phyloP scores from a whole-genome alignment of 2,113 vertebrate genomes.

The Prinia subflava region DNA sequence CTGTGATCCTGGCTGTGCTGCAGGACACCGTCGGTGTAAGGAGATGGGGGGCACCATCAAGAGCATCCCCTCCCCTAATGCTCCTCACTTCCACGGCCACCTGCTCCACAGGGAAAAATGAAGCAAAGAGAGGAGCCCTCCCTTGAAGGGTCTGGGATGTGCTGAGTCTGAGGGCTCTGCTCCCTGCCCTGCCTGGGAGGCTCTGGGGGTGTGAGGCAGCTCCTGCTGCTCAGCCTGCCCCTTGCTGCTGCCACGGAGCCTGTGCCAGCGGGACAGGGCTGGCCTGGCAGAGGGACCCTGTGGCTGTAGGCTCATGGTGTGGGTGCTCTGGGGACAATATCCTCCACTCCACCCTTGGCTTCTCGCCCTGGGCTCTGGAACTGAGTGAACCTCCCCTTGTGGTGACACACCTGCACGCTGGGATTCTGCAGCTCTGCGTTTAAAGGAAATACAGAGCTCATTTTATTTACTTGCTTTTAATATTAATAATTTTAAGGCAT shows the following conservation, averaged over 20 bases:
- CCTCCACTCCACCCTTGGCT: neutral
- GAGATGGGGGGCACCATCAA: neutral
- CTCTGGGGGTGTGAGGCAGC: accelerated
- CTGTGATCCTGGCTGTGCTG: neutral
- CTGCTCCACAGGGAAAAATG: neutral
- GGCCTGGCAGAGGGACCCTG: neutral
- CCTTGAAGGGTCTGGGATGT: accelerated
- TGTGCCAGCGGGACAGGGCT: neutral
- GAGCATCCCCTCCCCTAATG: no score
- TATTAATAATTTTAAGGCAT: neutral
- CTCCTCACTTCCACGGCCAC: neutral
- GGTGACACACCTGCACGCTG: neutral
- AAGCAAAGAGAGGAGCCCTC: neutral
- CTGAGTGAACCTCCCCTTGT: neutral
- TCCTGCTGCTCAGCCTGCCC: neutral
- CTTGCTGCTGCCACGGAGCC: accelerated
- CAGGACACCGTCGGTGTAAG: accelerated
- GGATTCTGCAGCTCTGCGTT: neutral
- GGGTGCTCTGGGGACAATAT: neutral
- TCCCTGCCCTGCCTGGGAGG: neutral
- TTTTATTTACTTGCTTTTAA: neutral
- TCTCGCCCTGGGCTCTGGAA: accelerated
- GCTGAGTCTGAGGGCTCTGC: neutral
- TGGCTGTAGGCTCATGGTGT: neutral
- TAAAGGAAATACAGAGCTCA: neutral